Base-by-base conservation (phyloP, 2,888 invertebrate genomes). In the Danaus chrysippus region DNA sequence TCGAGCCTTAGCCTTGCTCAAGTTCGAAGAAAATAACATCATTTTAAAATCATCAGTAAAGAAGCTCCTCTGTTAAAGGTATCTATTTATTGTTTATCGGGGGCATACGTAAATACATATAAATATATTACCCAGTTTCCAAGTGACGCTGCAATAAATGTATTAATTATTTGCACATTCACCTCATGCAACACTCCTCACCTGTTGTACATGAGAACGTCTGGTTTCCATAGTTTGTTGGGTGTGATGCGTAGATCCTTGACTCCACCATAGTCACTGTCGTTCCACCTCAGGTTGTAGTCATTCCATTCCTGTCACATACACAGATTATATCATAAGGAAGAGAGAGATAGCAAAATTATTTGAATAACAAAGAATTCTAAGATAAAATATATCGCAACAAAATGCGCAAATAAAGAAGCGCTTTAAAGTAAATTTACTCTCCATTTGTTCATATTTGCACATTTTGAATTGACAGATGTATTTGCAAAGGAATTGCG, bases 121-220 rank as follows among this genome's bases (percentile, higher is more conserved):
- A 46, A 57, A 57, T 10, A 46, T 5, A 23, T 44, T 44, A 57
- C 44, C 15, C 41, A 57, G 49, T 44, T 9, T 57, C 46, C 34
- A 23, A 46, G 41, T n/a, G 42, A 17, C 42, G 60, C 71, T 71
- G 70, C 56, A 69, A 71, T 57, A 66, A 56, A 60, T 42, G 17
- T 0, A 49, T 64, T 57, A 64, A 43, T 57, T 49, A 41, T 54
- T 58, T 58, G 23, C 52, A 55, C 55, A 63, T 62, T 17, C 17
- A 42, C 54, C 59, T 10, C 71, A 68, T 70, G 70, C 69, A 64
- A 62, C n/a, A 54, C 49, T 11, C 11, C 87, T 89, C 81, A 98
- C 98, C 99, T 99, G 95, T 99, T 99, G 92, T 99, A 99, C 96
- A 99, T 97, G 72, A 99, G 96, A 77, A 99, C 97, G 91, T 99